phyloP scores from a whole-genome alignment of 1,140 invertebrate genomes.

The Globodera rostochiensis region DNA sequence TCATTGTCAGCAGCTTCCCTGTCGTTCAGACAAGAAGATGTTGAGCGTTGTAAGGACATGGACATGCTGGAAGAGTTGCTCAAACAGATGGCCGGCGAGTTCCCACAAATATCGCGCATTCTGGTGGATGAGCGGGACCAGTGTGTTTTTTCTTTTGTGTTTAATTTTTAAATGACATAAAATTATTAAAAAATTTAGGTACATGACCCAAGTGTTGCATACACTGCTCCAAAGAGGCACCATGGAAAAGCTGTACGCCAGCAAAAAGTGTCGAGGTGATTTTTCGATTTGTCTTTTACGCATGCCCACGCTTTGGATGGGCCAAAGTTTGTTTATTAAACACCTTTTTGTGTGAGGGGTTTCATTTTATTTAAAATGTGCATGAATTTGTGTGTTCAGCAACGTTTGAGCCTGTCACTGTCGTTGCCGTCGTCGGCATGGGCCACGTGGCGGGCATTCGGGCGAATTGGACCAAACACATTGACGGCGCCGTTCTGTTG shows the following conservation, averaged over 20 bases:
- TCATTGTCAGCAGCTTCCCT: too few relatives aligned
- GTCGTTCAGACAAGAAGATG: constrained; percentile 50
- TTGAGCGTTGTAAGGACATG: constrained; percentile 69
- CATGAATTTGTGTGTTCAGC: constrained; percentile 26
- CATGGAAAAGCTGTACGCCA: constrained; percentile 49
- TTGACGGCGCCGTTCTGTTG: constrained; percentile 51
- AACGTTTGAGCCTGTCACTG: constrained; percentile 52
- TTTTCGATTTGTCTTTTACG: background rate
- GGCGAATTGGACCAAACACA: constrained; percentile 50
- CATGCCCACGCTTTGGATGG: too few relatives aligned
- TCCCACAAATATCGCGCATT: constrained; percentile 84
- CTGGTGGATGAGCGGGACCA: constrained; percentile 88
- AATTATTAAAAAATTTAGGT: constrained; percentile 13
- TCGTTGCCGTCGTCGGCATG: constrained; percentile 64
- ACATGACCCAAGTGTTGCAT: constrained; percentile 53
- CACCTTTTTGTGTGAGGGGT: background rate
- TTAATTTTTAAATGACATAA: too few relatives aligned
- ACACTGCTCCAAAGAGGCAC: constrained; percentile 45
- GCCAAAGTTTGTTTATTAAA: too few relatives aligned
- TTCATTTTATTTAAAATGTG: too few relatives aligned
- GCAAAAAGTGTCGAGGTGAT: constrained; percentile 47
- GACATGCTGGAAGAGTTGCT: constrained; percentile 88
- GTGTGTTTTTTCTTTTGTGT: constrained; percentile 36
- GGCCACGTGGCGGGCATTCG: constrained; percentile 60
- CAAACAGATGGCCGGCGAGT: constrained; percentile 85